Evolutionary conservation across 1,140 invertebrate genomes (phyloP).

Genomic region (Centruroides sculpturatus): DNA sequence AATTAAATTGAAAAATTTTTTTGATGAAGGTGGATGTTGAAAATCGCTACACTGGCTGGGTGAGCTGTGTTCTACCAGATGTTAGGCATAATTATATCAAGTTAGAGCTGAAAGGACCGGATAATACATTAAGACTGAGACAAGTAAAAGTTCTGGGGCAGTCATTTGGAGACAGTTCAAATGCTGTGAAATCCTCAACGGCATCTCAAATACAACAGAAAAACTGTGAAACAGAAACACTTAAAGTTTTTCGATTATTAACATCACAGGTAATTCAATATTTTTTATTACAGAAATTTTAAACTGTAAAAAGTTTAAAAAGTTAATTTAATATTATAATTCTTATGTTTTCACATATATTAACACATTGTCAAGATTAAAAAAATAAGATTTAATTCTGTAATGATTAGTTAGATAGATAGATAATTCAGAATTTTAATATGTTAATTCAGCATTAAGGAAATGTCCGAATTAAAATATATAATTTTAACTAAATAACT

Average conservation of each 20-base stretch:
- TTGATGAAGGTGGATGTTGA: constrained; percentile 54
- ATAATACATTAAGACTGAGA: constrained; percentile 71
- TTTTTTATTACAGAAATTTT: too few relatives aligned
- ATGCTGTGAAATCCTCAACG: constrained; percentile 14
- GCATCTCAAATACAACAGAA: constrained; percentile 48
- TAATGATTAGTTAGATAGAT: too few relatives aligned
- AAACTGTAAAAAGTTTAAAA: too few relatives aligned
- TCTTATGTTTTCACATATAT: too few relatives aligned
- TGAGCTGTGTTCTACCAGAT: constrained; percentile 62
- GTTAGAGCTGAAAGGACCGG: constrained; percentile 77
- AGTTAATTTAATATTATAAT: too few relatives aligned
- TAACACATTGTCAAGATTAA: too few relatives aligned
- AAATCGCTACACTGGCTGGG: constrained; percentile 62
- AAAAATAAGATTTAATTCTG: too few relatives aligned
- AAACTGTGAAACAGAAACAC: constrained; percentile 79
- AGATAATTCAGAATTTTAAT: too few relatives aligned
- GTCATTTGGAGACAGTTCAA: constrained; percentile 16
- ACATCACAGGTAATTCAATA: constrained; percentile 56
- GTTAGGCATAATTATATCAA: constrained; percentile 39
- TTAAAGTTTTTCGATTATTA: constrained; percentile 83
- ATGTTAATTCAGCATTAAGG: too few relatives aligned
- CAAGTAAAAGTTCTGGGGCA: constrained; percentile 48
- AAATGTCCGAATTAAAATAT: too few relatives aligned
- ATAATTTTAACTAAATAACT: too few relatives aligned
- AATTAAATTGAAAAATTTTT: neutral